A percentile compares a stretch with the other conserved stretches of the same genome.
These are phyloP conservation scores for Drosophila erecta DNA, from an alignment of 1,140 invertebrate genomes.

Conservation along the genomic window DNA sequence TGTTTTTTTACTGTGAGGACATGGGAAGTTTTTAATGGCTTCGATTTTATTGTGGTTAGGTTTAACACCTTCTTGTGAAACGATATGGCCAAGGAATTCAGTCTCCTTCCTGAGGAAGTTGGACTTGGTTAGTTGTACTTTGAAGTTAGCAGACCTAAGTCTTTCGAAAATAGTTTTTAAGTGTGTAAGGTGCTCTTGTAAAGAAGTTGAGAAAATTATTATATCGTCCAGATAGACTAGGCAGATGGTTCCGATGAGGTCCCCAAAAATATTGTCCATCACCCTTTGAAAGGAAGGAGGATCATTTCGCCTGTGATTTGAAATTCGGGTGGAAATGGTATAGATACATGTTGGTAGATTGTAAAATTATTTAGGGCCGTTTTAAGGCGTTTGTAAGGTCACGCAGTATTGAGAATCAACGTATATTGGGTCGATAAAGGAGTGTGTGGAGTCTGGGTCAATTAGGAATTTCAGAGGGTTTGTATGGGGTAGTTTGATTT, in stretches of 20 bases:
- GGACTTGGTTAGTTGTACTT: background rate
- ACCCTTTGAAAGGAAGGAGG: conserved; percentile 4
- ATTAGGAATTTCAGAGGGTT: no score
- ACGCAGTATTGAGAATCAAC: no score
- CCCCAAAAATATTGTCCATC: no score
- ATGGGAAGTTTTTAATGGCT: no score
- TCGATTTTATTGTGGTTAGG: background rate
- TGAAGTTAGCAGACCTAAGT: conserved; percentile 10
- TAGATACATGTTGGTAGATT: background rate
- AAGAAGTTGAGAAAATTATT: no score
- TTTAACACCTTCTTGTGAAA: background rate
- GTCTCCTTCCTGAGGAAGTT: conserved; percentile 3
- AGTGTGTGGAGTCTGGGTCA: no score
- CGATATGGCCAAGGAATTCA: conserved; percentile 1
- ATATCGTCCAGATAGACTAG: no score
- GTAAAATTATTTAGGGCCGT: background rate
- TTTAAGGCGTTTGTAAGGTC: background rate
- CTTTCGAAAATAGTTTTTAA: conserved; percentile 8
- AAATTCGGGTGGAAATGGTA: conserved; percentile 3
- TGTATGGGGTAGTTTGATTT: no score
- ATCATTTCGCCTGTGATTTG: background rate
- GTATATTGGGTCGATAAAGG: no score
- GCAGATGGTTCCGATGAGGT: no score
- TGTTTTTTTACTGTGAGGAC: no score
- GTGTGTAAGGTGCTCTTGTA: conserved; percentile 1